Conservation (phyloP, 2,797 vertebrate genomes). For the Danio tinwini region DNA sequence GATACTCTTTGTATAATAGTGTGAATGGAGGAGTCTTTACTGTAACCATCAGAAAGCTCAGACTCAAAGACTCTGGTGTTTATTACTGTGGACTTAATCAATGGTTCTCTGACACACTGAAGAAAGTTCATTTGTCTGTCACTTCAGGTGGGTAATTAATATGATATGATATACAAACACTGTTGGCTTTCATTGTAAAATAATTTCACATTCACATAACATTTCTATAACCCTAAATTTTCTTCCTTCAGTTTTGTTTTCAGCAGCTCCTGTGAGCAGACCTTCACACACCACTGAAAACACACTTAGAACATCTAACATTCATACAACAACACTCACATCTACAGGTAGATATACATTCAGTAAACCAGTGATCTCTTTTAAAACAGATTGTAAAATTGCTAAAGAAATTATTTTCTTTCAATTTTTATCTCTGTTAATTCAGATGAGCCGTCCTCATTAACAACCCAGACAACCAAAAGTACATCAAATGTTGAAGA, state of each 20-base stretch:
- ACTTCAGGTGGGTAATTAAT: constrained; percentile 38
- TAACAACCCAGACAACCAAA: not conserved
- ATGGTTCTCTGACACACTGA: not conserved
- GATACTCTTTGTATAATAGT: constrained; percentile 9
- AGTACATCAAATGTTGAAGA: no score
- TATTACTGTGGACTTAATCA: constrained; percentile 53
- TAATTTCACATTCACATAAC: not conserved
- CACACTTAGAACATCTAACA: not conserved
- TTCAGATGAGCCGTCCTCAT: no score
- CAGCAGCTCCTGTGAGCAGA: not conserved
- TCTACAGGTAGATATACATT: not conserved
- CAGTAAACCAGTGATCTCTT: not conserved
- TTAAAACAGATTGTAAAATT: not conserved
- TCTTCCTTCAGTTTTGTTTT: not conserved
- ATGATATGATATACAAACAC: not conserved
- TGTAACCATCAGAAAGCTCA: constrained; percentile 50
- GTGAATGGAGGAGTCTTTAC: not conserved
- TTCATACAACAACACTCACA: not conserved
- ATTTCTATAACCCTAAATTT: not conserved
- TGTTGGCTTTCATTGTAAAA: not conserved
- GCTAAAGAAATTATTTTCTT: not conserved
- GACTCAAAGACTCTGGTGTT: constrained; percentile 34
- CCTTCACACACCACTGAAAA: not conserved
- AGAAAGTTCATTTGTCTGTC: constrained; percentile 33
- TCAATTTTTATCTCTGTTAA: no score